Evolutionary conservation across 2,113 vertebrate species (phyloP).

Genomic region (Anolis sagrei): DNA sequence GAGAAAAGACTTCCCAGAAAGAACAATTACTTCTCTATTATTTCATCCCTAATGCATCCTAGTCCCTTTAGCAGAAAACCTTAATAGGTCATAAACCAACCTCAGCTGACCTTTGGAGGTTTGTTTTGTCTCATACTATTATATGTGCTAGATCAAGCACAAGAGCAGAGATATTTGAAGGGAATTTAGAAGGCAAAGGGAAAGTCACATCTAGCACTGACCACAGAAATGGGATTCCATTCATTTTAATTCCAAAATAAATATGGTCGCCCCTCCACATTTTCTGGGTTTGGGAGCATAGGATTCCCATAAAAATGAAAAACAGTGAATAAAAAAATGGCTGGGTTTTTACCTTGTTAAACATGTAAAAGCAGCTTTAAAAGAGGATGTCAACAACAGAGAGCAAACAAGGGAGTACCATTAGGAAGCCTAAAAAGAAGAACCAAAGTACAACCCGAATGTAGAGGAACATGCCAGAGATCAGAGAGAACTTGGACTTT

Average conservation of each 20-base stretch:
- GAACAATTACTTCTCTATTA: not conserved
- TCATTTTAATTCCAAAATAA: not conserved
- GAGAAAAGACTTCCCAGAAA: not conserved
- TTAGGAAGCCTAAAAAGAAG: too few species aligned
- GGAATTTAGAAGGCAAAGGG: not conserved
- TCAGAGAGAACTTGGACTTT: too few species aligned
- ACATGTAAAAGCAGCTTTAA: too few species aligned
- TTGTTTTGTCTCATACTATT: not conserved
- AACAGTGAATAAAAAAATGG: too few species aligned
- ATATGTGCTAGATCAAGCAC: not conserved
- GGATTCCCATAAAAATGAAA: too few species aligned
- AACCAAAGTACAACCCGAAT: too few species aligned
- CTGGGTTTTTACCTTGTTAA: too few species aligned
- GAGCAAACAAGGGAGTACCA: too few species aligned
- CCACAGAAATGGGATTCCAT: not conserved
- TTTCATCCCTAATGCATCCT: not conserved
- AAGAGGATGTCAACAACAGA: too few species aligned
- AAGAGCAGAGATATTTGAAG: not conserved
- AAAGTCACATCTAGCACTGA: not conserved
- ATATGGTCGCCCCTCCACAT: not conserved
- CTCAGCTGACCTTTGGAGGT: not conserved
- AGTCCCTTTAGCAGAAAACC: not conserved
- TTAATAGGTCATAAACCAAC: not conserved
- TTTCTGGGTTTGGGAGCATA: too few species aligned
- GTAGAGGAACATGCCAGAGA: too few species aligned